A percentile compares a stretch with the other conserved stretches of the same genome.
phyloP scores from a whole-genome alignment of 2,113 vertebrate genomes.

The Ceyx margarethae region DNA sequence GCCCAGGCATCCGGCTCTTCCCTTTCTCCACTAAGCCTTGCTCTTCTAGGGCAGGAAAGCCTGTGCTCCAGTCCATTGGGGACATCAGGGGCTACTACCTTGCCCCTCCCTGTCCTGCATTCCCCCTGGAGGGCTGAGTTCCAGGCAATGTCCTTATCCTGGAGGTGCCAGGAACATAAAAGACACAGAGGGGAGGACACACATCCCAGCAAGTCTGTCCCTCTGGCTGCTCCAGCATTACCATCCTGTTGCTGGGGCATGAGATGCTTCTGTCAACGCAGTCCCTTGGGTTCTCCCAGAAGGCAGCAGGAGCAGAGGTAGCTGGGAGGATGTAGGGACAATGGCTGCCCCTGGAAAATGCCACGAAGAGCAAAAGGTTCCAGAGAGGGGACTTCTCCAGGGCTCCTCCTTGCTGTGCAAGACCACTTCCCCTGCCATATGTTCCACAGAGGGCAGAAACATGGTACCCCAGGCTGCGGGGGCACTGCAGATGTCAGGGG shows the following conservation, averaged over 20 bases:
- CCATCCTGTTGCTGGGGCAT: neutral
- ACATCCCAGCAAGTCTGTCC: neutral
- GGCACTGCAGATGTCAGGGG: neutral
- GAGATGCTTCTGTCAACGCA: neutral
- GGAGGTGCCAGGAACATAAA: neutral
- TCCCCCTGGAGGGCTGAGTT: neutral
- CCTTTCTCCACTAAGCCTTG: neutral
- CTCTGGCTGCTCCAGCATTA: neutral
- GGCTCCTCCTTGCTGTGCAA: neutral
- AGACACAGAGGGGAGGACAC: neutral
- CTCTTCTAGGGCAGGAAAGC: neutral
- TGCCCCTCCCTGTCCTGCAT: neutral
- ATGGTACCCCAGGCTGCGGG: fast-evolving
- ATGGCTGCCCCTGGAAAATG: neutral
- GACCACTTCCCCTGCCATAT: fast-evolving
- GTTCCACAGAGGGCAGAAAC: neutral
- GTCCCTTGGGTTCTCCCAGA: neutral
- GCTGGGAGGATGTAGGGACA: neutral
- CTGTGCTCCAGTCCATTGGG: neutral
- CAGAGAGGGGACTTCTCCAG: neutral
- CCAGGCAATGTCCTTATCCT: neutral
- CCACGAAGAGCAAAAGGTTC: neutral
- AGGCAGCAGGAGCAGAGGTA: neutral
- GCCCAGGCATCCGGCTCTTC: neutral
- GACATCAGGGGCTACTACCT: neutral